Conservation (phyloP, 2,888 invertebrate genomes). For the Hirtodrosophila alboralis region DNA sequence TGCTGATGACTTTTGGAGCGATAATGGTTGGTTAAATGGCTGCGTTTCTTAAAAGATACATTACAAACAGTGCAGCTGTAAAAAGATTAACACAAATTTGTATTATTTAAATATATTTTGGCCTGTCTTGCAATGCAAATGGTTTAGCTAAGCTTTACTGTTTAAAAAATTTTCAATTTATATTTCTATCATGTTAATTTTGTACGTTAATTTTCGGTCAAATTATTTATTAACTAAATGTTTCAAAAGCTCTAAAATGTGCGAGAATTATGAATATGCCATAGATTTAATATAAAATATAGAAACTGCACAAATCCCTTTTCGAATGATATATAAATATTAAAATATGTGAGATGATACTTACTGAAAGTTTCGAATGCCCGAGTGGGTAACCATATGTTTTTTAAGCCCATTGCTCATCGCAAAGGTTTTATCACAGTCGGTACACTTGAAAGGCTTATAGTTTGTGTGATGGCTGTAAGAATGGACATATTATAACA, state of each 20-base stretch:
- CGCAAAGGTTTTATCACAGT: slow-evolving; percentile 64
- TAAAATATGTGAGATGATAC: slow-evolving; percentile 9
- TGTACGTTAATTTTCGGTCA: no score
- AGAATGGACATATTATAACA: not conserved
- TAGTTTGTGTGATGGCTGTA: slow-evolving; percentile 62
- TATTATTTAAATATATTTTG: no score
- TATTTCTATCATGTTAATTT: no score
- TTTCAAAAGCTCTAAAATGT: no score
- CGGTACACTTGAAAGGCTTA: slow-evolving; percentile 61
- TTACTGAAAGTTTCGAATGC: slow-evolving; percentile 65
- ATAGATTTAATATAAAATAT: no score
- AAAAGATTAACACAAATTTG: not conserved
- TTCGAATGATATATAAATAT: no score
- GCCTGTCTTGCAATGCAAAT: no score
- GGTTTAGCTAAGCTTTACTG: no score
- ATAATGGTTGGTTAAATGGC: slow-evolving; percentile 55
- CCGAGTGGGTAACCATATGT: slow-evolving; percentile 65
- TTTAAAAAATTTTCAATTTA: no score
- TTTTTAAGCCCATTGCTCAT: slow-evolving; percentile 62
- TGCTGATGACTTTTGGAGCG: slow-evolving; percentile 67
- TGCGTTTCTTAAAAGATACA: slow-evolving; percentile 60
- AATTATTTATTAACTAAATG: no score
- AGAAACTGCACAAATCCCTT: no score
- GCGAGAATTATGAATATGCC: no score
- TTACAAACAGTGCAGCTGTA: slow-evolving; percentile 64